Evolutionary conservation across 1,140 invertebrate genomes (phyloP), one percentile per base, ranked within the genome.

Genomic region (Planococcus citri): DNA sequence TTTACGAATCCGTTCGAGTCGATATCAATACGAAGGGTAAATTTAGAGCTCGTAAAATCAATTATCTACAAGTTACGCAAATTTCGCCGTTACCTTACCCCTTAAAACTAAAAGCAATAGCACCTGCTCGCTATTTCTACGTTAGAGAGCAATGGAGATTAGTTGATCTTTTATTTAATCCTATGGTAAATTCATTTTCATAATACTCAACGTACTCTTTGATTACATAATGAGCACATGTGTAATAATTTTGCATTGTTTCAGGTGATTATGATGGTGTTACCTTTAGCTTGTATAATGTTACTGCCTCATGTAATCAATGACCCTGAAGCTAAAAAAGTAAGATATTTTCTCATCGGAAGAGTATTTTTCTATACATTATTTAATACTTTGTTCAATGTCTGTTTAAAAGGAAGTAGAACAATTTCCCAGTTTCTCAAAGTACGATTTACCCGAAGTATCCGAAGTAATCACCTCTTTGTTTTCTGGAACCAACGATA

Each of bases 21-120:
- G 95, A 98, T 80, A 95, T 98, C 67, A 97, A 94, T 77, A 90
- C 88, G 0, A 96, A 95, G 78, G 97, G 97, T 24, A 99, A 98
- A 80, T 94, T 92, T 73, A 83, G 97, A 73, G 95, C 95, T 0
- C 83, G 97, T 64, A 94, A 91, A 82, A 88, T 99, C 0, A 98
- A 98, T 79, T 87, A 94, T 75, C 87, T 99, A 69, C 95, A 98
- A 78, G 92, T 92, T 0, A 89, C 89, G 1, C 85, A 90, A 78
- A 86, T 93, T 0, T 84, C 89, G 72, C 91, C 94, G 81, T 85
- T 97, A 64, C 85, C 89, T 1, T 97, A 98, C 79, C 95, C 95
- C 17, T 80, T 98, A 68, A 87, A 89, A 78, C 86, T 98, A 80
- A 92, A 92, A 76, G 83, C 91, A 3, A 73, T 90, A 33, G 86